Evolutionary conservation across 2,797 vertebrate species (phyloP).

Genomic region (Esox lucius): DNA sequence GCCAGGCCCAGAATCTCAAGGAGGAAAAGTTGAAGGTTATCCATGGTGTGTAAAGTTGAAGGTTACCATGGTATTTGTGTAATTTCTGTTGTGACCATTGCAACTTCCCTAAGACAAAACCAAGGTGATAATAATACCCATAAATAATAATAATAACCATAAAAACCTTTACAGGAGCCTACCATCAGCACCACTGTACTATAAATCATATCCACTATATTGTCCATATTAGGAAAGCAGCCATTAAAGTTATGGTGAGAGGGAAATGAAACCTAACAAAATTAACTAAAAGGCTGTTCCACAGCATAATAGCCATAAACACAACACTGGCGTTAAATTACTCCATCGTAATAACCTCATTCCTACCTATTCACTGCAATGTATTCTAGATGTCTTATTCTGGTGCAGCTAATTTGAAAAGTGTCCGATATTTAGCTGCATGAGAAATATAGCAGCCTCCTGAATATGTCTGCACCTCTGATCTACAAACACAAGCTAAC

Average conservation of each 20-base stretch:
- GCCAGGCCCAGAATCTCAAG: slow-evolving; percentile 6
- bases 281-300: neutral
- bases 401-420: neutral
- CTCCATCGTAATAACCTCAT: slow-evolving; percentile 14
- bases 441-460: neutral
- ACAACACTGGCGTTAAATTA: slow-evolving; percentile 38
- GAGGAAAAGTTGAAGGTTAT: too few relatives aligned
- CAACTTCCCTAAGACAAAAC: slow-evolving; percentile 32
- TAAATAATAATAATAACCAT: too few relatives aligned
- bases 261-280: slow-evolving; percentile 5
- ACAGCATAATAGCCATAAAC: slow-evolving; percentile 33
- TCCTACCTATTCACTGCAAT: neutral
- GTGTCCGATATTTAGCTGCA: neutral
- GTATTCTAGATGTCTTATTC: neutral
- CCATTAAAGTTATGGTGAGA: slow-evolving; percentile 41
- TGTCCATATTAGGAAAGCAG: neutral
- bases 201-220: slow-evolving; percentile 33
- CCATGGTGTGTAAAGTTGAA: slow-evolving; percentile 21
- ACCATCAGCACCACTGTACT: slow-evolving; percentile 38
- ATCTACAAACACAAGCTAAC: neutral
- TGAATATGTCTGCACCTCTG: neutral
- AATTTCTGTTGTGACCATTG: too few relatives aligned
- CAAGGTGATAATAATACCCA: slow-evolving; percentile 43
- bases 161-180: slow-evolving; percentile 44
- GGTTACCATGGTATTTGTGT: slow-evolving; percentile 8